Base-by-base conservation (phyloP, 2,888 invertebrate species). In the Seira musarum region DNA sequence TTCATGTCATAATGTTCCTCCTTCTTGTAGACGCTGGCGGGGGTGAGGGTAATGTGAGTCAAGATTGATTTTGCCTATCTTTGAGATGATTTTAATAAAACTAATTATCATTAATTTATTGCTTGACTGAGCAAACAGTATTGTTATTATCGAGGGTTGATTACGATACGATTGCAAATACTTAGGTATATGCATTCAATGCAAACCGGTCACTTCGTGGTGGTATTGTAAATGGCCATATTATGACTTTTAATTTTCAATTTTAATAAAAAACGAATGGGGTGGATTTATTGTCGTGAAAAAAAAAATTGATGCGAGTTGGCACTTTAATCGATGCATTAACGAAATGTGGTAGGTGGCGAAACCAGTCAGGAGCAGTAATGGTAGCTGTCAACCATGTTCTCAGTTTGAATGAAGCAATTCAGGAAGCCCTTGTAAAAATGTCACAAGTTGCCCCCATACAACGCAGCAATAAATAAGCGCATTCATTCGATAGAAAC, bases 21-120 rank as follows among this genome's bases (percentile, higher is more conserved):
- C 40, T 40, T 5, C 13, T 40, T 8, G 40, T 40, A 8, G 5
- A 40, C 40, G 40, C 40, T 40, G 40, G 40, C 46, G 40, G 66
- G 40, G 64, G 25, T 25, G 64, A 64, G 6, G 40, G 13, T 66
- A 21, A 46, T 35, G 46, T 66, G 66, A n/a, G n/a, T n/a, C n/a
- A n/a, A n/a, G n/a, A 40, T 66, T 66, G 66, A 66, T 40, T 66
- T 66, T 66, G 46, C 40, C 40, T 40, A 40, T 40, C 40, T 13
- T 40, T 40, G 13, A 40, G 40, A 40, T 40, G 40, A 40, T 40
- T 40, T 40, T 40, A 40, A 40, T 40, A 40, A 40, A 40, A 40
- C 6, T 40, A 5, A 40, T 40, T 40, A 40, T 40, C 40, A 8
- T 8, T 13, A 13, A 40, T 40, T 40, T 40, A 40, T 40, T 5